Evolutionary conservation across 2,113 vertebrate genomes (phyloP).

Genomic region (Sciurus niger): DNA sequence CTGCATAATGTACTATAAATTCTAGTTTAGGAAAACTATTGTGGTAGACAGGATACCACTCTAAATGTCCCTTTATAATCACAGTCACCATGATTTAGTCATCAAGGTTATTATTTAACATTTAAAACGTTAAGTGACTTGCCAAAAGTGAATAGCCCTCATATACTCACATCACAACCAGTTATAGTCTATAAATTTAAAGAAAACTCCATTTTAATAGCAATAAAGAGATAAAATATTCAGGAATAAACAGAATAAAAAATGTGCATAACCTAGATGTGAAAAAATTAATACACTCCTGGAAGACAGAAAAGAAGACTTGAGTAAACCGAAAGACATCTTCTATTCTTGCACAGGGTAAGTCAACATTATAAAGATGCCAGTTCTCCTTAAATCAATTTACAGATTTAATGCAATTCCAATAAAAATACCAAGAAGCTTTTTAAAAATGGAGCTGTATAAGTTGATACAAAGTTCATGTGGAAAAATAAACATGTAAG

Average conservation of each 20-base stretch:
- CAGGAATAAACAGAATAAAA: constrained; percentile 50
- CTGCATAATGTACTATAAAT: neutral
- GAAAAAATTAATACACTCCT: constrained; percentile 62
- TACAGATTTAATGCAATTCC: constrained; percentile 61
- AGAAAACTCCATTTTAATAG: constrained; percentile 32
- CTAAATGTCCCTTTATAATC: neutral
- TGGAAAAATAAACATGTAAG: constrained; percentile 58
- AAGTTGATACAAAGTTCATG: constrained; percentile 71
- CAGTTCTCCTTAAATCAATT: constrained; percentile 62
- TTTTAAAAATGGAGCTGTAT: constrained; percentile 44
- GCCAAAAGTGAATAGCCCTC: neutral
- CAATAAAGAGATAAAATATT: constrained; percentile 67
- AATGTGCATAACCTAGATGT: constrained; percentile 42
- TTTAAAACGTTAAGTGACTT: constrained; percentile 43
- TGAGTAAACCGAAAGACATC: constrained; percentile 47
- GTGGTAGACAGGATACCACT: neutral
- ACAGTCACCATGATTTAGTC: neutral
- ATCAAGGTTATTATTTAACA: constrained; percentile 51
- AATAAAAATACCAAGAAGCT: constrained; percentile 70
- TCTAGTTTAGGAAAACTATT: neutral
- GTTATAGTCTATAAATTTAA: constrained; percentile 33
- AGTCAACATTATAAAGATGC: constrained; percentile 72
- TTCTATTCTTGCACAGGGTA: constrained; percentile 33
- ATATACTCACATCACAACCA: constrained; percentile 33
- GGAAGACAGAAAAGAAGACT: constrained; percentile 55